Conservation (phyloP, 2,888 invertebrate genomes). For the Ectemnius lituratus region DNA sequence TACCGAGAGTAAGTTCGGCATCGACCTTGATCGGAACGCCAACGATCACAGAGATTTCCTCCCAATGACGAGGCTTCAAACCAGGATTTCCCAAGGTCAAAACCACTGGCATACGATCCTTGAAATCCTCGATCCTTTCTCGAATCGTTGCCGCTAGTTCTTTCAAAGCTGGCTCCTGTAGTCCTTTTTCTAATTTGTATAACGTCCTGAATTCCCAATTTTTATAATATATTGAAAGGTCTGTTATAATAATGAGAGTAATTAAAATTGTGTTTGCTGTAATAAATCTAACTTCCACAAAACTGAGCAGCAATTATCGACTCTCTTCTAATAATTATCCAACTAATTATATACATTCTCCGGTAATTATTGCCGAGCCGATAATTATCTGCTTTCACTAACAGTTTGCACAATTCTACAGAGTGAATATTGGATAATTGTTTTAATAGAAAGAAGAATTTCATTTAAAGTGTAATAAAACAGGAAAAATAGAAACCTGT, state of each 20-base stretch:
- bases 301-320: too few relatives aligned
- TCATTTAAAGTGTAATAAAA: too few relatives aligned
- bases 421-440: too few relatives aligned
- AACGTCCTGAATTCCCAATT: constrained; percentile 81
- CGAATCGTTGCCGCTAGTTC: constrained; percentile 85
- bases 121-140: constrained; percentile 90
- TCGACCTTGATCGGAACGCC: constrained; percentile 93
- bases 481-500: constrained; percentile 55
- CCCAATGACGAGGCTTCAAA: constrained; percentile 95
- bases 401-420: too few relatives aligned
- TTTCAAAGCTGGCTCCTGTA: constrained; percentile 87
- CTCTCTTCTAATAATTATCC: too few relatives aligned
- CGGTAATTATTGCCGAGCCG: too few relatives aligned
- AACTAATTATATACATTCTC: too few relatives aligned
- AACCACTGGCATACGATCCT: constrained; percentile 90
- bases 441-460: too few relatives aligned
- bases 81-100: constrained; percentile 96
- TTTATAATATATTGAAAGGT: background rate
- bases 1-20: constrained; percentile 88
- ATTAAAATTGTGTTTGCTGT: too few relatives aligned
- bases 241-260: too few relatives aligned
- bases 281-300: too few relatives aligned
- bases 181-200: constrained; percentile 93
- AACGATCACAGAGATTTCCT: constrained; percentile 93
- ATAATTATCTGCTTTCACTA: too few relatives aligned